These are phyloP conservation scores for Myotis daubentonii DNA, from an alignment of 2,797 vertebrate species.

Conservation along the genomic window DNA sequence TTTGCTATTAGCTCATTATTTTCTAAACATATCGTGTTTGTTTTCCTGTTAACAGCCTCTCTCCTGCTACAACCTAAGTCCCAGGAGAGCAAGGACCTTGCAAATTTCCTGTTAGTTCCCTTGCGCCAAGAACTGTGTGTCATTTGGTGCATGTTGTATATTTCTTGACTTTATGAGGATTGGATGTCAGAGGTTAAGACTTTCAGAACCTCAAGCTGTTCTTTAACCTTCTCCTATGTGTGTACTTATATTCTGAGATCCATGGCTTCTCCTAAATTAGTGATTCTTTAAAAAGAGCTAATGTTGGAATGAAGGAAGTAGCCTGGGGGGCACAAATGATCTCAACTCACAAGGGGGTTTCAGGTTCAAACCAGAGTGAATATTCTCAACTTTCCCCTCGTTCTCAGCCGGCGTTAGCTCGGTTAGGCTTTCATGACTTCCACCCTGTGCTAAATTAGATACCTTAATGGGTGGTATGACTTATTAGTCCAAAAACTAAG, in stretches of 20 bases:
- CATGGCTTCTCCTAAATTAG: neutral
- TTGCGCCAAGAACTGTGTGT: neutral
- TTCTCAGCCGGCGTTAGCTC: neutral
- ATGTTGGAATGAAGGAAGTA: neutral
- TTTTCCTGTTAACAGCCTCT: neutral
- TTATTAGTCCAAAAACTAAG: slow-evolving; percentile 78
- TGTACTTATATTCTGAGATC: neutral
- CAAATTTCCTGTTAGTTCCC: neutral
- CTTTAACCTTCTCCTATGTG: neutral
- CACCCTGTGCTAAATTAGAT: slow-evolving; percentile 71
- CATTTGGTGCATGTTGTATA: neutral
- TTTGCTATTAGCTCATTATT: slow-evolving; percentile 4
- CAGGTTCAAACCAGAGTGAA: neutral
- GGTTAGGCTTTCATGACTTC: slow-evolving; percentile 61
- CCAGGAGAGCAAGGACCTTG: neutral
- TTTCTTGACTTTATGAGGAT: neutral
- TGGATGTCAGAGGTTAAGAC: neutral
- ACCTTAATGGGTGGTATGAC: slow-evolving; percentile 70
- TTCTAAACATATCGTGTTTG: neutral
- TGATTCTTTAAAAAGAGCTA: neutral
- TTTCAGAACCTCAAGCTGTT: neutral
- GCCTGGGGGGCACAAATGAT: neutral
- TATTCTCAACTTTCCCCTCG: neutral
- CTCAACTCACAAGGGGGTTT: neutral
- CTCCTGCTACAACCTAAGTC: neutral